Evolutionary conservation across 2,113 vertebrate genomes (phyloP).

Genomic region (Actinemys pallida): DNA sequence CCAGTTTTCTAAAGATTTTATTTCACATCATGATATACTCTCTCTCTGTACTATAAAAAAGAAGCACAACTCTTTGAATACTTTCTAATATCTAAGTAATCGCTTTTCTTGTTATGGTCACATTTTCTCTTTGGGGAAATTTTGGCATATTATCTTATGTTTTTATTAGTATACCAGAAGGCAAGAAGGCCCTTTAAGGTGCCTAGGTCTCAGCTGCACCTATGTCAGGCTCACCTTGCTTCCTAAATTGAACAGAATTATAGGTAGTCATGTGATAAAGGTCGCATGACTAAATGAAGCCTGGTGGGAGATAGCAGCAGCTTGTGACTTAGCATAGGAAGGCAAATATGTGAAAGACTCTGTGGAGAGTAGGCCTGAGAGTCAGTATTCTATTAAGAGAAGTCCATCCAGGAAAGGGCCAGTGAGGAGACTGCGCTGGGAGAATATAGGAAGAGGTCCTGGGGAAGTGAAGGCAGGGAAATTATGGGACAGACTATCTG

Average conservation of each 20-base stretch:
- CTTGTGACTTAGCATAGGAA: neutral
- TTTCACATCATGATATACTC: neutral
- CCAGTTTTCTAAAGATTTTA: neutral
- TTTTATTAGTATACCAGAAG: neutral
- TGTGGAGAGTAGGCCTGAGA: neutral
- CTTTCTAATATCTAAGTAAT: neutral
- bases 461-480: neutral
- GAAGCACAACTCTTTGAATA: neutral
- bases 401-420: neutral
- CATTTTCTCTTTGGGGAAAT: neutral
- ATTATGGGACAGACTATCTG: neutral
- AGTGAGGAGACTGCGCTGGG: neutral
- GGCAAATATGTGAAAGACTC: neutral
- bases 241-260: neutral
- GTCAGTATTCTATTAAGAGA: neutral
- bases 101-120: neutral
- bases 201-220: neutral
- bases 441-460: neutral
- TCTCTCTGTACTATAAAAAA: neutral
- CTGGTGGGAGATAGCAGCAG: neutral
- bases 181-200: neutral
- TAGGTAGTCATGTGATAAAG: neutral
- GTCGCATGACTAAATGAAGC: neutral
- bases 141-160: neutral
- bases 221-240: conserved; percentile 19